These are phyloP conservation scores for Lindbergichthys nudifrons DNA, from an alignment of 2,797 vertebrate genomes.

Conservation along the genomic window DNA sequence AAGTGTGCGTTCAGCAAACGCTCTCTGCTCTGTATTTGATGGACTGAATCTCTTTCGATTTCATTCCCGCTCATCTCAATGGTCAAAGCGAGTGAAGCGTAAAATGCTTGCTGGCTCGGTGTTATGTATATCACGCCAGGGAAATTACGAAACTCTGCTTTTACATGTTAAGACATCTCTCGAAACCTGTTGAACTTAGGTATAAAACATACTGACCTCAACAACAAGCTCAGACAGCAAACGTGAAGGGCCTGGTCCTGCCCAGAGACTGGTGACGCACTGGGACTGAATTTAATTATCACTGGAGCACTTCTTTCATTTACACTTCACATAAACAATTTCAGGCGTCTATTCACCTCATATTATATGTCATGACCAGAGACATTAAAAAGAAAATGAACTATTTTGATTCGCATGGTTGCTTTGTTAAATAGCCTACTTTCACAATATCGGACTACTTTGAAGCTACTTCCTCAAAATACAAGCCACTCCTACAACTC, in stretches of 20 bases:
- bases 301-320: not conserved
- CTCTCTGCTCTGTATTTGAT: not conserved
- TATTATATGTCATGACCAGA: not conserved
- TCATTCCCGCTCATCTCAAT: slow-evolving; percentile 17
- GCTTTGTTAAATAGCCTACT: not conserved
- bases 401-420: not conserved
- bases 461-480: slow-evolving; percentile 42
- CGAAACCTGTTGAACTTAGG: not conserved
- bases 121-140: slow-evolving; percentile 24
- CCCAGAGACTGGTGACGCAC: slow-evolving; percentile 65
- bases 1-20: slow-evolving; percentile 1
- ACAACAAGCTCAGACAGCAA: not conserved
- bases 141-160: not conserved
- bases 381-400: not conserved
- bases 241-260: not conserved
- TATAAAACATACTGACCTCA: not conserved
- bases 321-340: not conserved
- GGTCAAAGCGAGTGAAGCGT: slow-evolving; percentile 45
- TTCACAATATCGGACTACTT: not conserved
- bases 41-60: slow-evolving; percentile 15
- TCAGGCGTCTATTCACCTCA: not conserved
- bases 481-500: slow-evolving; percentile 60
- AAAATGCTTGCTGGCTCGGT: slow-evolving; percentile 32
- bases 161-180: slow-evolving; percentile 9
- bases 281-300: not conserved